phyloP scores from a whole-genome alignment of 2,888 invertebrate species.

The Polydrusus pterygomalis region DNA sequence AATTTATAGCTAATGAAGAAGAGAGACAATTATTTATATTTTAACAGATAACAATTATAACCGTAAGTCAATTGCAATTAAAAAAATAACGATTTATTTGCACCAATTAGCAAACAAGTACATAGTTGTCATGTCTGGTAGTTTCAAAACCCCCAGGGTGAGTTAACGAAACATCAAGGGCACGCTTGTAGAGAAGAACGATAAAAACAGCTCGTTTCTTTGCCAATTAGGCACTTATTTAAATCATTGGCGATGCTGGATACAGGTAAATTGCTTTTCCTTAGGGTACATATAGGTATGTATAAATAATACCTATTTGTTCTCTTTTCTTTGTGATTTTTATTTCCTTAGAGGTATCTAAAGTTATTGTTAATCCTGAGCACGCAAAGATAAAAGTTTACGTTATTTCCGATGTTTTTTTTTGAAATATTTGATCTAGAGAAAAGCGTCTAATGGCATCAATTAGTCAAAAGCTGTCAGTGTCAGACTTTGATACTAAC shows the following conservation, averaged over 20 bases:
- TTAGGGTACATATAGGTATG: conserved; percentile 6
- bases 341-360: background rate
- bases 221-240: conserved; percentile 31
- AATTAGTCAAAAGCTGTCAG: no score
- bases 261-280: conserved; percentile 35
- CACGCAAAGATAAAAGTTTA: no score
- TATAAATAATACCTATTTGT: background rate
- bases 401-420: no score
- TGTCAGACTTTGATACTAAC: no score
- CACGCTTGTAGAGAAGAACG: conserved; percentile 23
- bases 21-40: no score
- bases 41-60: conserved; percentile 22
- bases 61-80: conserved; percentile 1
- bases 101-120: conserved; percentile 36
- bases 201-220: conserved; percentile 22
- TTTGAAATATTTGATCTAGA: no score
- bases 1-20: background rate
- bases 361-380: no score
- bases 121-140: background rate
- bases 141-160: conserved; percentile 11
- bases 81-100: conserved; percentile 24
- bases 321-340: background rate
- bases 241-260: conserved; percentile 22
- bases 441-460: no score
- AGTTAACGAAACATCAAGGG: conserved; percentile 31